phyloP scores from a whole-genome alignment of 2,888 invertebrate genomes.

The Folsomia candida region DNA sequence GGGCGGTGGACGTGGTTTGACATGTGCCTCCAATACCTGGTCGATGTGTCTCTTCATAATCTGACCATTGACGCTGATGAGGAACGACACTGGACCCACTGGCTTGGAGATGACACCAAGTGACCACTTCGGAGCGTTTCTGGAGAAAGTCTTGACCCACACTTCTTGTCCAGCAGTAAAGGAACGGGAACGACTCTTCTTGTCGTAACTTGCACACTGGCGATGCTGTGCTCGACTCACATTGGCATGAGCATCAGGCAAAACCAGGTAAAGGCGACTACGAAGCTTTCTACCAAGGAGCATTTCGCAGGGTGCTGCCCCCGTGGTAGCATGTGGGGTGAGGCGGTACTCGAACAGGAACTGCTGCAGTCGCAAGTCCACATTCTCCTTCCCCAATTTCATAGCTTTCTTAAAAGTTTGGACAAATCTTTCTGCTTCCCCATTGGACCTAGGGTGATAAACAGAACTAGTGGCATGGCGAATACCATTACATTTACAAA shows the following conservation, averaged over 20 bases:
- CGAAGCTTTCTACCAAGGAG: not conserved
- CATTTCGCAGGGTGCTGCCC: not conserved
- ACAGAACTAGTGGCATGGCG: conserved; percentile 16
- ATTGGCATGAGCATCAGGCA: not conserved
- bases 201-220: not conserved
- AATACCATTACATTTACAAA: conserved; percentile 17
- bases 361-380: no score
- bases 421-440: conserved; percentile 23
- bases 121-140: conserved; percentile 16
- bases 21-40: not conserved
- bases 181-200: not conserved
- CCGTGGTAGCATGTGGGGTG: not conserved
- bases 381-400: no score
- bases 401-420: no score
- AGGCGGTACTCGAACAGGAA: no score
- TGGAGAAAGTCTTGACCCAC: conserved; percentile 3
- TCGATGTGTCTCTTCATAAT: conserved; percentile 3
- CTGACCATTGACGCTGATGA: not conserved
- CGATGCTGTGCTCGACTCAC: not conserved
- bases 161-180: not conserved
- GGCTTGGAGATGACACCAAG: not conserved
- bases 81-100: conserved; percentile 12
- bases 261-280: not conserved
- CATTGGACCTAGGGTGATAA: conserved; percentile 24
- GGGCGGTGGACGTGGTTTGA: no score